Base-by-base conservation (phyloP, 2,113 vertebrate species). In the Hemiprocne comata region DNA sequence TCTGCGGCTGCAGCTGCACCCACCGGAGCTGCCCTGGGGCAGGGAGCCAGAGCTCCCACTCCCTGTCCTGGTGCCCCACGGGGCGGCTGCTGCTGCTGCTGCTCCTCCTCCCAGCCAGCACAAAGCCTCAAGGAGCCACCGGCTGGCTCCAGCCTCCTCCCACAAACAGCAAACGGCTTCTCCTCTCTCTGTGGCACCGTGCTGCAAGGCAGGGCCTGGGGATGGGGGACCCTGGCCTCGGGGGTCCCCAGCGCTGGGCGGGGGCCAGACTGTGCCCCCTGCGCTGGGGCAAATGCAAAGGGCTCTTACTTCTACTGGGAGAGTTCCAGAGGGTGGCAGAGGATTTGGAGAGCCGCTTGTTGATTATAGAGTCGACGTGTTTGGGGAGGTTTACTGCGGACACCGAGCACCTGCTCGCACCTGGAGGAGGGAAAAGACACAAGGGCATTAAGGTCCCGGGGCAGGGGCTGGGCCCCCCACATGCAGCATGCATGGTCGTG, bases 281-380 rank as follows among this genome's bases (percentile, higher is more conserved):
- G 97, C 94, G 83, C 94, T 89, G 89, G 81, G 94, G 95, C 84
- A 91, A 87, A 95, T 40, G 61, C 93, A 96, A 92, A 96, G 98
- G 97, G 96, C 98, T 97, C 99, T 99, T 99, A 99, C 99, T 99
- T 99, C 99, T 99, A 99, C 98, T 99, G 98, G 99, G 99, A 95
- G 99, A 99, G 98, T 99, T 99, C 99, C 99, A 99, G 97, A 99
- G 99, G 89, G 99, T 99, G 98, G 99, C 99, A 16, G 99, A 99
- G 98, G 99, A 99, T 98, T 99, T 99, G 99, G 99, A 99, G 98
- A 99, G 99, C 96, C 99, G 98, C 98, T 99, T 99, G 99, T 99
- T 99, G 99, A 99, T 98, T 98, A 99, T 99, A 98, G 99, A 99
- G 98, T 99, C 99, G 99, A 99, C 99, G 91, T 99, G 99, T 99